These are phyloP conservation scores for Arenaria interpres DNA, from an alignment of 2,113 vertebrate genomes.

Conservation along the genomic window DNA sequence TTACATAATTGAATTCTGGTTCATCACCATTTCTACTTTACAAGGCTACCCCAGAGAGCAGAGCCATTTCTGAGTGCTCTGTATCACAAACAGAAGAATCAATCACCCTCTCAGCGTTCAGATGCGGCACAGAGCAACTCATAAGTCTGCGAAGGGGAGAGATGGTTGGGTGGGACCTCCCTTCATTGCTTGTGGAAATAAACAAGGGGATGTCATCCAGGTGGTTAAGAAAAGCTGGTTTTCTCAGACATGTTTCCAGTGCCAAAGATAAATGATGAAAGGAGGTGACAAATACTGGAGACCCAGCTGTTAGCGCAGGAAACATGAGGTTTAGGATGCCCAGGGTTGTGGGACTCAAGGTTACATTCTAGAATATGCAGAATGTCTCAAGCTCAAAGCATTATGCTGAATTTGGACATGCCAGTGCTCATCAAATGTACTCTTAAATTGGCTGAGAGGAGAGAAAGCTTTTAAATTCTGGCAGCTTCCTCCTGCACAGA, in stretches of 20 bases:
- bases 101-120: rapidly evolving
- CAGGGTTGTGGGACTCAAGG: background rate
- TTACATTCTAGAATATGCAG: background rate
- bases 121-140: background rate
- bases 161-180: background rate
- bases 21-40: conserved; percentile 36
- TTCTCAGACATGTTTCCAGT: background rate
- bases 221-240: background rate
- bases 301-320: background rate
- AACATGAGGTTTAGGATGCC: background rate
- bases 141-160: background rate
- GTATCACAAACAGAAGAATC: background rate
- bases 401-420: background rate
- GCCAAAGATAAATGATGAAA: background rate
- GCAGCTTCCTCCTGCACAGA: background rate
- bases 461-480: background rate
- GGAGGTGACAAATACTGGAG: background rate
- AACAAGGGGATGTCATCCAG: background rate
- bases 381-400: background rate
- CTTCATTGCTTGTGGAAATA: background rate
- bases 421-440: background rate
- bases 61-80: background rate
- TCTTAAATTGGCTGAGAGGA: background rate
- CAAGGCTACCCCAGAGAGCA: conserved; percentile 33
- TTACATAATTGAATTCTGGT: conserved; percentile 69